A percentile compares a stretch with the other conserved stretches of the same genome.
phyloP scores from a whole-genome alignment of 2,888 invertebrate genomes.

The Polietes domitor region DNA sequence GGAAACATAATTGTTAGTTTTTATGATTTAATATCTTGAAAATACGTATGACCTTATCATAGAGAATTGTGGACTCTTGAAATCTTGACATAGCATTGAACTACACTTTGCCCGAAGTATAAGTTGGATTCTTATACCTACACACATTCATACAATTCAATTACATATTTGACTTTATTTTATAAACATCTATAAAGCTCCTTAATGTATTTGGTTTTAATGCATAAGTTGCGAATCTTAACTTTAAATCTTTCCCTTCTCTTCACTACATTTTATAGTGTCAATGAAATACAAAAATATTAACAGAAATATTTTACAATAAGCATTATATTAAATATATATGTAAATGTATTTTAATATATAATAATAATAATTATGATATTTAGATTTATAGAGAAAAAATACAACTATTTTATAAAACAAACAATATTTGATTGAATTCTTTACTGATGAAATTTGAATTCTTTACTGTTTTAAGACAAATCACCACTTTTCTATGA shows the following conservation, averaged over 20 bases:
- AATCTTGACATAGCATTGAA: slow-evolving; percentile 2
- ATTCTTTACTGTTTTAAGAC: no score
- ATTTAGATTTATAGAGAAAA: slow-evolving; percentile 47
- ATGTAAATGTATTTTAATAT: slow-evolving; percentile 48
- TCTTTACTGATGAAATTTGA: no score
- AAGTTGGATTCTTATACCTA: no score
- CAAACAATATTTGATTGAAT: background rate
- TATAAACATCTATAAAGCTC: background rate
- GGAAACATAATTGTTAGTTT: no score
- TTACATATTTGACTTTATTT: background rate
- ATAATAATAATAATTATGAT: no score
- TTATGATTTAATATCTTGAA: no score
- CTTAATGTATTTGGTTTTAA: background rate
- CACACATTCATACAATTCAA: no score
- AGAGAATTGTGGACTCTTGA: background rate
- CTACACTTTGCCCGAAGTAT: background rate
- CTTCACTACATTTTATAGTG: background rate
- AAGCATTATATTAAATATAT: slow-evolving; percentile 41
- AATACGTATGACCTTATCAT: background rate
- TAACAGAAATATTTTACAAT: slow-evolving; percentile 41
- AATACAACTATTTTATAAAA: slow-evolving; percentile 58
- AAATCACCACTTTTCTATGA: no score
- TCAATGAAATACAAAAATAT: slow-evolving; percentile 35
- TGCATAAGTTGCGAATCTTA: slow-evolving; percentile 7
- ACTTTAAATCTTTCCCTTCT: background rate